Evolutionary conservation across 2,888 invertebrate species (phyloP).

Genomic region (Polymixis lichenea): DNA sequence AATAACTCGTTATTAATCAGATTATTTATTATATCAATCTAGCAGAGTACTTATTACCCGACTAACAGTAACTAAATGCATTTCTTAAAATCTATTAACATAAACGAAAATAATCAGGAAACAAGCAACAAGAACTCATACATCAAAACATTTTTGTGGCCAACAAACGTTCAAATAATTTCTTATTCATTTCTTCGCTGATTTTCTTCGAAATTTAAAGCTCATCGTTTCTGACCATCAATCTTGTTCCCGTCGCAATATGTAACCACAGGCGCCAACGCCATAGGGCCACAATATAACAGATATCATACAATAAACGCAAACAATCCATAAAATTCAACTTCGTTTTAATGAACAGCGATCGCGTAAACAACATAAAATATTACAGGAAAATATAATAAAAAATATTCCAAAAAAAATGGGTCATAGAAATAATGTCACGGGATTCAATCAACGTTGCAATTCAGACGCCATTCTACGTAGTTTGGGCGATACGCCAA

Average conservation of each 20-base stretch:
- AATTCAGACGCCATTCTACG: conserved; percentile 63
- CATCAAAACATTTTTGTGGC: conserved; percentile 22
- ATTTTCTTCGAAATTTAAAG: conserved; percentile 29
- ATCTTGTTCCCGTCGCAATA: conserved; percentile 47
- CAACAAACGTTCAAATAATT: conserved; percentile 28
- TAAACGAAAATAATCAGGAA: conserved; percentile 8
- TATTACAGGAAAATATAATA: conserved; percentile 64
- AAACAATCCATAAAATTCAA: conserved; percentile 59
- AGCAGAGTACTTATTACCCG: neutral
- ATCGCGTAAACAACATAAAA: conserved; percentile 65
- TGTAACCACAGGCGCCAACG: conserved; percentile 48
- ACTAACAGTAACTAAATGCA: neutral
- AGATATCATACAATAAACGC: conserved; percentile 59
- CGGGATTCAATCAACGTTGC: conserved; percentile 68
- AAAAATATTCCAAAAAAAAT: conserved; percentile 64
- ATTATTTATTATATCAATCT: neutral
- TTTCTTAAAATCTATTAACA: neutral
- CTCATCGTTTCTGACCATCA: conserved; percentile 47
- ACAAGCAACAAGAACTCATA: conserved; percentile 17
- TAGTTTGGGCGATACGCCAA: conserved; percentile 65
- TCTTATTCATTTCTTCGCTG: conserved; percentile 35
- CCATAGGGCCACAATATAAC: conserved; percentile 23
- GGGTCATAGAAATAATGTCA: conserved; percentile 67
- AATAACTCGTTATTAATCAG: neutral
- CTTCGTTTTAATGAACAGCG: conserved; percentile 60